These are phyloP conservation scores for Microcaecilia unicolor DNA, from an alignment of 2,797 vertebrate genomes.

Conservation along the genomic window DNA sequence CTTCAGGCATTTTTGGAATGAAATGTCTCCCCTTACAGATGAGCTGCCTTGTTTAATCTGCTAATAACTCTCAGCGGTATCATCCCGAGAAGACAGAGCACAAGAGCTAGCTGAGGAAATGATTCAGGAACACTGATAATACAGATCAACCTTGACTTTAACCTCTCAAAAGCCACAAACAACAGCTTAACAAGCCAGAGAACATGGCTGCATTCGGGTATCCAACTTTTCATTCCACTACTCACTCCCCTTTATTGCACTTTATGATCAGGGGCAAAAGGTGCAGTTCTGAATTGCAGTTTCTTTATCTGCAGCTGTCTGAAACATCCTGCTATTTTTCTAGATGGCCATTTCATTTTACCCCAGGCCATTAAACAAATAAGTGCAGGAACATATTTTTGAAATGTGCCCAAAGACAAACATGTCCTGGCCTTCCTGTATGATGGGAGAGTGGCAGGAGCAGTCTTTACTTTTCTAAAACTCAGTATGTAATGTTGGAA, in stretches of 20 bases:
- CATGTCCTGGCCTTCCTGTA: no score
- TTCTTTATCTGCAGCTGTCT: background rate
- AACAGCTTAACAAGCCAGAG: background rate
- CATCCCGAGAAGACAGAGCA: background rate
- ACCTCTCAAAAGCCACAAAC: background rate
- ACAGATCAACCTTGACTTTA: conserved; percentile 1
- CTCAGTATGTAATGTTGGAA: no score
- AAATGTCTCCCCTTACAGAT: background rate
- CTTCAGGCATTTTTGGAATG: no score
- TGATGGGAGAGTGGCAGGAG: no score
- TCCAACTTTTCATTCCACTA: background rate
- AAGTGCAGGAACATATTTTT: no score
- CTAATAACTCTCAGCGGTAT: background rate
- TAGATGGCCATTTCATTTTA: no score
- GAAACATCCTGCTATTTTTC: background rate
- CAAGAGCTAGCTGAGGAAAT: background rate
- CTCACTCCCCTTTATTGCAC: background rate
- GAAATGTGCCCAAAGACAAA: no score
- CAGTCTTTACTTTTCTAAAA: no score
- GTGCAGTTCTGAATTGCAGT: background rate
- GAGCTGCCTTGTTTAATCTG: background rate
- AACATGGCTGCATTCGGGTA: background rate
- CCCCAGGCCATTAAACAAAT: no score
- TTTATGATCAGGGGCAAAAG: background rate
- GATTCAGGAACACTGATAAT: background rate